Conservation (phyloP, 2,888 invertebrate genomes). For the Hololepta plana region DNA sequence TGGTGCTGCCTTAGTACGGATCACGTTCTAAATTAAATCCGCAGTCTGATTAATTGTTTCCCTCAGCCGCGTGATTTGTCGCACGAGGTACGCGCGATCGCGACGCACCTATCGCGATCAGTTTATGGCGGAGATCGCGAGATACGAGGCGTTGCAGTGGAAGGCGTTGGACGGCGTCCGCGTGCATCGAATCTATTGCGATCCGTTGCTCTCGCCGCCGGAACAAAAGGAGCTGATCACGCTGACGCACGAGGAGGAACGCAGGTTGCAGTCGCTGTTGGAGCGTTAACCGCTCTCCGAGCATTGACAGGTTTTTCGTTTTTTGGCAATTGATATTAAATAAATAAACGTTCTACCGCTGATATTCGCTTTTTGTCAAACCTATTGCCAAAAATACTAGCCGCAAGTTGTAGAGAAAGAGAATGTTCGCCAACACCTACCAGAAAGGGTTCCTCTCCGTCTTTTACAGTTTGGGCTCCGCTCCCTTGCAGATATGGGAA, state of each 20-base stretch:
- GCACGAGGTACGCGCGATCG: constrained; percentile 37
- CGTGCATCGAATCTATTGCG: constrained; percentile 44
- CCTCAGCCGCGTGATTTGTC: constrained; percentile 43
- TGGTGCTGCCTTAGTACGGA: constrained; percentile 44
- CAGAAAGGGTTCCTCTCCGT: constrained; percentile 50
- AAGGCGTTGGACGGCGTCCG: constrained; percentile 44
- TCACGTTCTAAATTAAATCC: too few relatives aligned
- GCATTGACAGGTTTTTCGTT: too few relatives aligned
- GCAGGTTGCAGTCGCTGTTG: constrained; percentile 19
- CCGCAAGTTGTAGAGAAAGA: too few relatives aligned
- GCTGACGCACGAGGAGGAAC: constrained; percentile 17
- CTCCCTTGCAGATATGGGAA: constrained; percentile 47
- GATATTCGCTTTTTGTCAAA: too few relatives aligned
- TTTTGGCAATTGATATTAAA: too few relatives aligned
- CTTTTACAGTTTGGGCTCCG: constrained; percentile 47
- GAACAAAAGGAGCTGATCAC: constrained; percentile 16
- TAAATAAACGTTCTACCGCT: too few relatives aligned
- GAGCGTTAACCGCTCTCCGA: constrained; percentile 5
- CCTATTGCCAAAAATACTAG: too few relatives aligned
- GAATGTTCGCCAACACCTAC: constrained; percentile 48
- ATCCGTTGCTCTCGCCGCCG: constrained; percentile 30
- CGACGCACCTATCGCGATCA: constrained; percentile 35
- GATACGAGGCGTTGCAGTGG: constrained; percentile 40
- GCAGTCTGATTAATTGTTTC: too few relatives aligned
- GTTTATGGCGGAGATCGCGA: constrained; percentile 40